These are phyloP conservation scores for Antheraea yamamai DNA, from an alignment of 2,888 invertebrate genomes.

Conservation along the genomic window DNA sequence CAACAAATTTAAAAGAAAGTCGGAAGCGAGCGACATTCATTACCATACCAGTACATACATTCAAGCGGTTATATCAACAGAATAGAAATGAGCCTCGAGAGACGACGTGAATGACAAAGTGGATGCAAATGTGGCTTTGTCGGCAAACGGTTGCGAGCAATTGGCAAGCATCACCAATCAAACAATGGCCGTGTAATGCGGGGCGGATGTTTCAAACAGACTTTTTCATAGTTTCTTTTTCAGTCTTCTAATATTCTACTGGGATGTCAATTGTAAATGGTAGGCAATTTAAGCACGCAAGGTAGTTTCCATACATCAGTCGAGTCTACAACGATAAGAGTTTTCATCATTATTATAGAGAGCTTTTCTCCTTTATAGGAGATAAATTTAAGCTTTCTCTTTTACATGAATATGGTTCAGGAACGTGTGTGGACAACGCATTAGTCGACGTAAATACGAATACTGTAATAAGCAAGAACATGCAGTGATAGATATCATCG, in stretches of 20 bases:
- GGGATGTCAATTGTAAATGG: not conserved
- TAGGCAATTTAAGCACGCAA: not conserved
- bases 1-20: slow-evolving; percentile 64
- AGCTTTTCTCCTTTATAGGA: not conserved
- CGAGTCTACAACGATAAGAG: not conserved
- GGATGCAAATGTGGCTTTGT: slow-evolving; percentile 77
- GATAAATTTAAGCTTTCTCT: not conserved
- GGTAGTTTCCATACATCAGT: not conserved
- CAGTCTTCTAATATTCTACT: not conserved
- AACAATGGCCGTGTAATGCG: slow-evolving; percentile 26
- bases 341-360: not conserved
- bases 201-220: slow-evolving; percentile 18
- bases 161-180: slow-evolving; percentile 58
- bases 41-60: slow-evolving; percentile 62
- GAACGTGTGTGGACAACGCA: not conserved
- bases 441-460: not conserved
- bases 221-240: slow-evolving; percentile 20
- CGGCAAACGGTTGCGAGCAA: slow-evolving; percentile 45
- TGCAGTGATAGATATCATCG: not conserved
- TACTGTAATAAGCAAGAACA: not conserved
- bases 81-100: slow-evolving; percentile 69
- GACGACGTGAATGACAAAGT: slow-evolving; percentile 78
- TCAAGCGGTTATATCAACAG: slow-evolving; percentile 57
- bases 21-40: slow-evolving; percentile 63
- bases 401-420: not conserved